A percentile compares a stretch with the other conserved stretches of the same genome.
Evolutionary conservation across 2,797 vertebrate genomes (phyloP).

Genomic region (Malurus leucopterus): DNA sequence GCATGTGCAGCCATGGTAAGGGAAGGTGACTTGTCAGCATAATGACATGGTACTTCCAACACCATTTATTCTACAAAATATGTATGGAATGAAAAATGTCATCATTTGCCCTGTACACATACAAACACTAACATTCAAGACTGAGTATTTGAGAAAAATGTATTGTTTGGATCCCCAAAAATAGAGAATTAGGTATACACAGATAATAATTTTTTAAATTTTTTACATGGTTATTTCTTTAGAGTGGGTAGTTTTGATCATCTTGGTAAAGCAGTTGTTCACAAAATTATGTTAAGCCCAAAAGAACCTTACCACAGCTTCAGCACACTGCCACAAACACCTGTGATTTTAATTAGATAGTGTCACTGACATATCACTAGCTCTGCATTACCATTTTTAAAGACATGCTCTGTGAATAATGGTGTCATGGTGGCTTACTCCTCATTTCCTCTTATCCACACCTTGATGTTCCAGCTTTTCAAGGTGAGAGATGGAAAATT

Average conservation of each 20-base stretch:
- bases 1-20: accelerated
- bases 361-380: neutral
- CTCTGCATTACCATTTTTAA: neutral
- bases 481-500: neutral
- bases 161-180: neutral
- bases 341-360: neutral
- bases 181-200: neutral
- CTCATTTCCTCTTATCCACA: neutral
- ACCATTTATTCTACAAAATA: neutral
- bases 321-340: neutral
- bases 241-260: neutral
- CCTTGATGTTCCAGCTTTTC: neutral
- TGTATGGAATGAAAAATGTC: neutral
- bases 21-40: neutral
- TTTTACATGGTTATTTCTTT: neutral
- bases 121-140: neutral
- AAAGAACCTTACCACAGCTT: neutral
- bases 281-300: neutral
- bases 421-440: neutral
- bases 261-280: neutral
- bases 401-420: neutral
- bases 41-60: neutral
- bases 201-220: neutral
- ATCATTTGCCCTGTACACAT: neutral
- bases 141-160: neutral